A percentile compares a stretch with the other conserved stretches of the same genome.
Conservation (phyloP, 2,113 vertebrate species). For the Aegithalos caudatus region DNA sequence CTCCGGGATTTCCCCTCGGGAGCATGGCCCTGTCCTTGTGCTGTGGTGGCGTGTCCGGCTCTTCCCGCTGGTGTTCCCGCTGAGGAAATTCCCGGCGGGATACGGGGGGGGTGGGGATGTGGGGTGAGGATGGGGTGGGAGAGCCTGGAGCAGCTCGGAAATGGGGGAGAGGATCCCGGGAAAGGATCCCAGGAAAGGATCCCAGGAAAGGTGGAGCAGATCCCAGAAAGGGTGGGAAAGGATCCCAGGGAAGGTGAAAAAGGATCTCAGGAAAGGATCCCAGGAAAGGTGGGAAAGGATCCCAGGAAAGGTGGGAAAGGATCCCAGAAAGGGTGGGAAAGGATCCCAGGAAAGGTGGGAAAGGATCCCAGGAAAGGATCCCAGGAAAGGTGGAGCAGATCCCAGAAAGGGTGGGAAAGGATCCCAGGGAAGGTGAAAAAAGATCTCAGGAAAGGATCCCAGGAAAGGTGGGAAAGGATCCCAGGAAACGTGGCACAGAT, state of each 20-base stretch:
- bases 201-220: no score
- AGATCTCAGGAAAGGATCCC: neutral
- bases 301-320: no score
- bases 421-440: rapidly evolving
- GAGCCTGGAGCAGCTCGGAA: rapidly evolving
- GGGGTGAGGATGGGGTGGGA: no score
- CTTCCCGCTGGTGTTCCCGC: neutral
- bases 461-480: no score
- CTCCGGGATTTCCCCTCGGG: neutral
- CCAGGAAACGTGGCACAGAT: no score
- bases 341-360: neutral
- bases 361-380: no score
- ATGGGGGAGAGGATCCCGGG: neutral
- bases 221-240: no score
- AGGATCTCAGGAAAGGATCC: no score
- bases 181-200: no score
- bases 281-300: no score
- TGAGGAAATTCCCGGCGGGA: constrained; percentile 35
- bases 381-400: rapidly evolving
- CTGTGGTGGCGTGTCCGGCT: neutral
- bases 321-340: neutral
- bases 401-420: no score
- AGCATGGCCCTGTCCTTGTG: neutral
- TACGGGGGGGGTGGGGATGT: neutral
- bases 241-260: no score